phyloP scores from a whole-genome alignment of 2,888 invertebrate species.

The Xanthorhoe designata region DNA sequence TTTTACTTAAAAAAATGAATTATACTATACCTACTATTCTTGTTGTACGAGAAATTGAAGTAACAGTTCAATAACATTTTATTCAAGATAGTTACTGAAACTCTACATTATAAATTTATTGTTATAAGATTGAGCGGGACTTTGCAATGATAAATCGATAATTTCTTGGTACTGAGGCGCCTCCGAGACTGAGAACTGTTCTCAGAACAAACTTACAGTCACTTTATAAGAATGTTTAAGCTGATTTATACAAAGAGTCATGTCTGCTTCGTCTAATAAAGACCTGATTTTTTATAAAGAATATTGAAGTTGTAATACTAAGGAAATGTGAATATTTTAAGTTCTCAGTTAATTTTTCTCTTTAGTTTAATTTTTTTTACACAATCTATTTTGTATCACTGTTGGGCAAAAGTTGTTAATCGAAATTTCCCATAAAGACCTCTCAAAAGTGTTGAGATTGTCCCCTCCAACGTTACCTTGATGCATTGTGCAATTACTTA shows the following conservation, averaged over 20 bases:
- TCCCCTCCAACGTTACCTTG: too few relatives aligned
- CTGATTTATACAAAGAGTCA: background rate
- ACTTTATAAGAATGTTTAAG: background rate
- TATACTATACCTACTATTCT: background rate
- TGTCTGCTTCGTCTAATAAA: background rate
- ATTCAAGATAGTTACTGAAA: background rate
- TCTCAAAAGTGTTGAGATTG: too few relatives aligned
- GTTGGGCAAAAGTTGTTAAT: too few relatives aligned
- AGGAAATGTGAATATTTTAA: background rate
- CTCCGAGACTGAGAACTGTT: slow-evolving; percentile 65
- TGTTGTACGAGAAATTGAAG: background rate
- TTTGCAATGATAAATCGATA: slow-evolving; percentile 52
- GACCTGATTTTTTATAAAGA: background rate
- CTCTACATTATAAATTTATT: background rate
- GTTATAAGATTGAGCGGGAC: background rate
- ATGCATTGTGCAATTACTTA: too few relatives aligned
- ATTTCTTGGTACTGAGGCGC: slow-evolving; percentile 47
- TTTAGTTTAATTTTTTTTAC: too few relatives aligned
- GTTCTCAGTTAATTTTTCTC: too few relatives aligned
- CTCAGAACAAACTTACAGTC: slow-evolving; percentile 47
- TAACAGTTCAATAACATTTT: background rate
- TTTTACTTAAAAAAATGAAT: too few relatives aligned
- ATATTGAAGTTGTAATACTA: background rate
- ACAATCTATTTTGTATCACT: too few relatives aligned
- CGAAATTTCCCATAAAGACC: too few relatives aligned